Evolutionary conservation across 2,113 vertebrate species (phyloP), one percentile per base, ranked within the genome.

Genomic region (Oreochromis niloticus): DNA sequence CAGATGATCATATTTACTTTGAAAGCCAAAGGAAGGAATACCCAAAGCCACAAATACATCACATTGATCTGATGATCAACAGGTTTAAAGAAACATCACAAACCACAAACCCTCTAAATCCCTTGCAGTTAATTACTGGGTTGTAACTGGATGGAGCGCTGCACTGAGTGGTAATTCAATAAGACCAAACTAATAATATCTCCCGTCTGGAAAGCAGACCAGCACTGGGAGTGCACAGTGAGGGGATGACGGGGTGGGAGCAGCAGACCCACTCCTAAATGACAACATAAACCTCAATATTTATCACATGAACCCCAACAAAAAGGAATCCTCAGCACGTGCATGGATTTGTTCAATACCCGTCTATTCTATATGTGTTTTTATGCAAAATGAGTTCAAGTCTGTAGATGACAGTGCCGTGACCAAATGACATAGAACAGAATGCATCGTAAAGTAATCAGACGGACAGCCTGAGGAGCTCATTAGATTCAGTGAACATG

Each of bases 141-240:
- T 80, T 87, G 63, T 88, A 91, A 86, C 85, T 87, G 75, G 54
- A 93, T 88, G 90, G 88, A 94, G 87, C 83, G 24, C 88, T 94
- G 83, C 87, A 82, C 88, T 89, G 89, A 91, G 92, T 82, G 71
- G 89, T 93, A 95, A 96, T 94, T 95, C 95, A 95, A 95, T 95
- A 94, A 96, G 85, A 92, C 81, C 88, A 91, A 91, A 93, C 91
- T 95, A 95, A 95, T 95, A 96, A 94, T 95, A 95, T 94, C 91
- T 88, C 50, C 68, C 81, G 89, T 93, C 84, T 91, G 86, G 85
- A 85, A 81, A 91, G 87, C 83, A 93, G 90, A 86, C 80, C 81
- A 54, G 73, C 55, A 85, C 22, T 88, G 57, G 73, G 80, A 79
- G 87, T 30, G 22, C 81, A 56, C 24, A 9, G 73, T 39, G 30